Conservation (phyloP, 2,113 vertebrate species). For the Panthera uncia region DNA sequence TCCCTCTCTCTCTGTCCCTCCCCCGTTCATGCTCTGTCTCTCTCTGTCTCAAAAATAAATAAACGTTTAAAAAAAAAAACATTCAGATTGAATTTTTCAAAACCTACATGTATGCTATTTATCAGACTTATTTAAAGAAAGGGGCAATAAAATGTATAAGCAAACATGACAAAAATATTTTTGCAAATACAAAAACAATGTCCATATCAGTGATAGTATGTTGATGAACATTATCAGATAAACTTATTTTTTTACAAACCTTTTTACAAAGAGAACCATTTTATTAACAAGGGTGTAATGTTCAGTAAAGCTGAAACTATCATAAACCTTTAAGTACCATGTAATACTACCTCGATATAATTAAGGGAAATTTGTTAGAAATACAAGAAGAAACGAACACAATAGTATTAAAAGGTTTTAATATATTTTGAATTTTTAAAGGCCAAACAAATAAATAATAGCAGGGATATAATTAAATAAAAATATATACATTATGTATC, state of each 20-base stretch:
- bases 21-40: too few relatives aligned
- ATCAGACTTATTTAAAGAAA: neutral
- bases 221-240: neutral
- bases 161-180: neutral
- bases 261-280: neutral
- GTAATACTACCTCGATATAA: neutral
- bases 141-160: neutral
- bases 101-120: neutral
- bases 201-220: neutral
- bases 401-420: neutral
- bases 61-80: too few relatives aligned
- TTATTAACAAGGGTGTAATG: neutral
- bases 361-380: neutral
- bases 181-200: neutral
- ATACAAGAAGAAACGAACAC: neutral
- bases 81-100: neutral
- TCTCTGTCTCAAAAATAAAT: too few relatives aligned
- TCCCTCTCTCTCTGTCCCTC: too few relatives aligned
- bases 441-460: neutral
- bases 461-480: neutral
- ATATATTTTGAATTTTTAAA: slow-evolving; percentile 39
- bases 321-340: neutral
- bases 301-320: neutral
- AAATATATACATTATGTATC: neutral
- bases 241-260: neutral